Evolutionary conservation across 2,888 invertebrate species (phyloP).

Genomic region (Drosophila robusta): DNA sequence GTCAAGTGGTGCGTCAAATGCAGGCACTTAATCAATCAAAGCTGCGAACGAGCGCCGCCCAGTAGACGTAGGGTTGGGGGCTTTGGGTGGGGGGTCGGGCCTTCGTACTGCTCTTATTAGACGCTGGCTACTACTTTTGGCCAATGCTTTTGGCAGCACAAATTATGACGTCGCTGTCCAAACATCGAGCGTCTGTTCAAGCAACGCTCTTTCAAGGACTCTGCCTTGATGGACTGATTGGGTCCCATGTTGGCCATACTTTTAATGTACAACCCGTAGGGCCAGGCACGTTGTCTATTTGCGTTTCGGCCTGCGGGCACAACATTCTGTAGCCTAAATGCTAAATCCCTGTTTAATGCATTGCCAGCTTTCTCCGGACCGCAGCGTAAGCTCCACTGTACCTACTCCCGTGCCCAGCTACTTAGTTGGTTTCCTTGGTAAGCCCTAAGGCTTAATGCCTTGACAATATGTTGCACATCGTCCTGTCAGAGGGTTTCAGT

Average conservation of each 20-base stretch:
- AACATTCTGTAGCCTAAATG: conserved; percentile 13
- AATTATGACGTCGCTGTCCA: conserved; percentile 63
- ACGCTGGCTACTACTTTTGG: conserved; percentile 38
- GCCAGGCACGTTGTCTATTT: conserved; percentile 23
- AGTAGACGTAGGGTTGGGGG: conserved; percentile 4
- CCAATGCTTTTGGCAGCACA: conserved; percentile 70
- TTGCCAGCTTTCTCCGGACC: conserved; percentile 16
- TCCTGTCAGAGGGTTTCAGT: conserved; percentile 17
- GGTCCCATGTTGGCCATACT: conserved; percentile 35
- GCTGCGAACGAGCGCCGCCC: conserved; percentile 34
- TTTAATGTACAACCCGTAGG: conserved; percentile 18
- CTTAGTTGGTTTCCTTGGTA: conserved; percentile 29
- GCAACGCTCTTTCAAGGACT: conserved; percentile 45
- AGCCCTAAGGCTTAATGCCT: conserved; percentile 17
- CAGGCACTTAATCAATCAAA: conserved; percentile 79
- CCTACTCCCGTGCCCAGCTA: conserved; percentile 4
- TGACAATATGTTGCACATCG: conserved; percentile 24
- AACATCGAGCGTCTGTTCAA: conserved; percentile 36
- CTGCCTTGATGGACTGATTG: conserved; percentile 57
- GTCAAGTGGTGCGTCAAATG: conserved; percentile 69
- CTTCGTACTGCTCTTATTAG: conserved; percentile 64
- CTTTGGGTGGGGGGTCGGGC: neutral
- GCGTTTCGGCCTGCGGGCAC: conserved; percentile 14
- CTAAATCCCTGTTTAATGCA: conserved; percentile 52
- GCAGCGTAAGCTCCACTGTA: conserved; percentile 23